Evolutionary conservation across 2,113 vertebrate species (phyloP).

Genomic region (Budorcas taxicolor): DNA sequence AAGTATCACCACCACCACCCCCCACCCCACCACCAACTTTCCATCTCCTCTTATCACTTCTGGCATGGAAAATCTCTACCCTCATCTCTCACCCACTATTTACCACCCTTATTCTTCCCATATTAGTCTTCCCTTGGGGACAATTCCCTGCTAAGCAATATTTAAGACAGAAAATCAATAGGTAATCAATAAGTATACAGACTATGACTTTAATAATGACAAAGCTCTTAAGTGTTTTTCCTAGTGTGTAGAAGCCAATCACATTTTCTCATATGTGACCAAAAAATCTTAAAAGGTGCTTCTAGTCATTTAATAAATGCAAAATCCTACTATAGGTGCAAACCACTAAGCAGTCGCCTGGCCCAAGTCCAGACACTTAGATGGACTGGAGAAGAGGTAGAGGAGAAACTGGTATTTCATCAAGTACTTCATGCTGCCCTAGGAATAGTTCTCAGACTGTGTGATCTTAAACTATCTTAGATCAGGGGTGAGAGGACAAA

Average conservation of each 20-base stretch:
- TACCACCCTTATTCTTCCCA: fast-evolving
- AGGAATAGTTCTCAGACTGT: background rate
- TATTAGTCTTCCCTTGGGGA: no score
- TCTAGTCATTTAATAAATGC: background rate
- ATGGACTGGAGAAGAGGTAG: background rate
- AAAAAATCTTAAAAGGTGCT: background rate
- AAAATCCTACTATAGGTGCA: background rate
- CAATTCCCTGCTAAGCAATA: background rate
- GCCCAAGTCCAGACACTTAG: background rate
- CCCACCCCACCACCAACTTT: background rate
- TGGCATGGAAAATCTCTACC: background rate
- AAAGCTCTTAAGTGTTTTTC: background rate
- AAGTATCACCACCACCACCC: fast-evolving
- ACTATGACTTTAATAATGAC: background rate
- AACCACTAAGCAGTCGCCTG: background rate
- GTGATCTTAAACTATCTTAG: background rate
- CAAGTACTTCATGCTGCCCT: background rate
- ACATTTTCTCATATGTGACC: background rate
- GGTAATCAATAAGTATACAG: background rate
- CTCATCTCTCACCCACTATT: fast-evolving
- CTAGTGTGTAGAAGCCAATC: background rate
- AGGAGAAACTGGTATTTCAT: background rate
- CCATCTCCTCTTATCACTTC: background rate
- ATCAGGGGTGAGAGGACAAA: no score
- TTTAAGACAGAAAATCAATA: background rate